Evolutionary conservation across 2,888 invertebrate genomes (phyloP), one percentile per base, ranked within the genome.

Genomic region (Exocentrus adspersus): DNA sequence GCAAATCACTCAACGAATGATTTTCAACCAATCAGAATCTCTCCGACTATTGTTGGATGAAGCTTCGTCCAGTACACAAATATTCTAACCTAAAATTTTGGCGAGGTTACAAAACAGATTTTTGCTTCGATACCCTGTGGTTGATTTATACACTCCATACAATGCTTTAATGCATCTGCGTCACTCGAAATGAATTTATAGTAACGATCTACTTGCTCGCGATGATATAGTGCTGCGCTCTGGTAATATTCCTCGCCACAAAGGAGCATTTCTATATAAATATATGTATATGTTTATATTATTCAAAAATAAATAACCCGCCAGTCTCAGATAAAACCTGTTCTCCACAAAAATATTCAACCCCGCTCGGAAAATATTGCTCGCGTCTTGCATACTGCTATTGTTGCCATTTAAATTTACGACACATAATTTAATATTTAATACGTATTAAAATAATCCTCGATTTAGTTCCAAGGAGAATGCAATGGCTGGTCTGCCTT

Each of bases 241-340:
- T 66, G 66, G 60, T 66, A 73, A 71, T 72, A 73, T 68, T 57
- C 70, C 60, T 66, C 67, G 66, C 65, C 61, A 73, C 73, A 73
- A 72, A 72, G 68, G 65, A 72, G 70, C 68, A 73, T 74, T 75
- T 74, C 75, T 77, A 72, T 76, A 75, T 75, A 76, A 73, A 72
- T 73, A 71, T 70, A 74, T 73, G 74, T 74, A 72, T 75, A 76
- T 75, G 76, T 78, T 74, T 74, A 77, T 77, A 74, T 77, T 76
- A 77, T 77, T 75, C 75, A 71, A 73, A 76, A 76, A 77, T 75
- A 76, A 77, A 75, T 75, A 74, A 77, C 71, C 63, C 64, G 61
- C 64, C 63, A 66, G 72, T 64, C 69, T 69, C 71, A 72, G 69
- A 71, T 73, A 73, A 73, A 78, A 77, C 78, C 77, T 70, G 77